Base-by-base conservation (phyloP, 2,113 vertebrate genomes). In the Anguilla rostrata region DNA sequence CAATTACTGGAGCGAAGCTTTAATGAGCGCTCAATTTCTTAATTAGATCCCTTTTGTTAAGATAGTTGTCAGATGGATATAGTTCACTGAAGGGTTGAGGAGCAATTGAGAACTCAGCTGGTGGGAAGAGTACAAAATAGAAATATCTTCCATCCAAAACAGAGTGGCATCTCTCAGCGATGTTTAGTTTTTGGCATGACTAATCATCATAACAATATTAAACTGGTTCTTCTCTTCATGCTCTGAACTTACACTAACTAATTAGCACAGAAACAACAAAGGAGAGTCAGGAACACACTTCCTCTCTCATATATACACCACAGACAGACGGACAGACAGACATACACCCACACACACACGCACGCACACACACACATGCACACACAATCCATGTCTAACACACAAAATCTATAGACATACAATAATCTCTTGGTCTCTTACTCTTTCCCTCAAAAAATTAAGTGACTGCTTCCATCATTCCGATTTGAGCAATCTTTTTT, bases 1-100 rank as follows among this genome's bases (percentile, higher is more conserved):
- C 46, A 15, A 34, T 75, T 56, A 75, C 29, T 14, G 34, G 34
- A 40, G 84, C 29, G 71, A 63, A 43, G 39, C 53, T 7, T 15
- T 53, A 81, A 43, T 81, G 53, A 81, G 78, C 53, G 49, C 56
- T 41, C 78, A 39, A 86, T 86, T 86, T 81, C 66, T 82, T 82
- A 39, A 81, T 86, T 86, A 86, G 49, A 82, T 82, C 56, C 81
- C 60, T 22, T 81, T 86, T 86, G 63, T 26, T 84, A 81, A 81
- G 85, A 82, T 81, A 82, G 85, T 81, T 82, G 79, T 86, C 53
- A 82, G 39, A 86, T 60, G 56, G 78, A 81, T 39, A 43, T 81
- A 63, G 79, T 86, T 86, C 85, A 66, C n/a, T 41, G 20, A 81
- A 41, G 78, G 85, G 78, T 63, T 86, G 39, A 43, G 78, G 81